Evolutionary conservation across 2,888 invertebrate species (phyloP).

Genomic region (Dynastes hyllus): DNA sequence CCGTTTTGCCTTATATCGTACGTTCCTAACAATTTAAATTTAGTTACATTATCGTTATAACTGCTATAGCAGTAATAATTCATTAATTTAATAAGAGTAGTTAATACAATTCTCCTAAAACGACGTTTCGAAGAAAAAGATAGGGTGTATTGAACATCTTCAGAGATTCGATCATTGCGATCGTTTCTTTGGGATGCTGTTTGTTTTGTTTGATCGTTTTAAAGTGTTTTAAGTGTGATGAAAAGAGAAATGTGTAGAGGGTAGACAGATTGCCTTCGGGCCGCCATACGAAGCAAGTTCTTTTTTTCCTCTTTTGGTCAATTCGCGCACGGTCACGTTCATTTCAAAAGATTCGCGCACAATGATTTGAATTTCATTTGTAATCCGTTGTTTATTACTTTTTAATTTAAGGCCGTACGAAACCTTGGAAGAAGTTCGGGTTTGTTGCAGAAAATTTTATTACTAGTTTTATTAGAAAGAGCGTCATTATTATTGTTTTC

Average conservation of each 20-base stretch:
- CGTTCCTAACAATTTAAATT: conserved; percentile 6
- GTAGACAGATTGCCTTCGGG: conserved; percentile 46
- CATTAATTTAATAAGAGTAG: conserved; percentile 26
- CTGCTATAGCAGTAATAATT: conserved; percentile 17
- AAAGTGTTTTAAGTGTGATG: conserved; percentile 24
- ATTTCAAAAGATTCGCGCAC: conserved; percentile 48
- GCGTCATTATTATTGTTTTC: conserved; percentile 1
- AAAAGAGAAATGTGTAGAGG: conserved; percentile 34
- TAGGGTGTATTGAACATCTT: conserved; percentile 12
- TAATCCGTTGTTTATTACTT: conserved; percentile 27
- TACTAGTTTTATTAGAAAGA: conserved; percentile 25
- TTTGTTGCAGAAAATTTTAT: conserved; percentile 14
- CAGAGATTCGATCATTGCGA: conserved; percentile 24
- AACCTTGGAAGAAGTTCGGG: conserved; percentile 58
- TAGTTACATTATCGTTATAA: neutral
- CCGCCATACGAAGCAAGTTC: conserved; percentile 56
- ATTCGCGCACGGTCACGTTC: conserved; percentile 28
- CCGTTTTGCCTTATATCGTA: conserved; percentile 9
- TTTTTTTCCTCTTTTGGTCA: conserved; percentile 18
- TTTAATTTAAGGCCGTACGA: conserved; percentile 63
- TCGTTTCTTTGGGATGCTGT: conserved; percentile 4
- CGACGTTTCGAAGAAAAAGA: conserved; percentile 31
- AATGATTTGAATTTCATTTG: conserved; percentile 49
- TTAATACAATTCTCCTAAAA: conserved; percentile 30
- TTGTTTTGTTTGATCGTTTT: conserved; percentile 9